A percentile compares a stretch with the other conserved stretches of the same genome.
Conservation (phyloP, 1,140 invertebrate genomes). For the Trichonephila inaurata region DNA sequence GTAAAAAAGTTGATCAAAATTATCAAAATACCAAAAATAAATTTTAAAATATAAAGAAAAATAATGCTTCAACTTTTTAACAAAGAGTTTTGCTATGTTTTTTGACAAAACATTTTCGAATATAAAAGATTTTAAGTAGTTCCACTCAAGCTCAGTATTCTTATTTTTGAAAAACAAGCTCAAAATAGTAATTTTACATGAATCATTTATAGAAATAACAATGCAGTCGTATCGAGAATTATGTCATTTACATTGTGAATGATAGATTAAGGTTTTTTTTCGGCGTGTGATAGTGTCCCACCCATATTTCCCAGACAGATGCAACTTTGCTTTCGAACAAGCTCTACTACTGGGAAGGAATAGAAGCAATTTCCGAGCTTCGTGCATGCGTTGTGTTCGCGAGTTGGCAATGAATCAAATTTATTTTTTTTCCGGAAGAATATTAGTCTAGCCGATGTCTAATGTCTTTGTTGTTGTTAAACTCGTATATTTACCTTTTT, state of each 20-base stretch:
- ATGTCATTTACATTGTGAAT: conserved; percentile 61
- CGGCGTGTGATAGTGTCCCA: neutral
- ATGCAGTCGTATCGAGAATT: conserved; percentile 4
- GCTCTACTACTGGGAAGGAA: neutral
- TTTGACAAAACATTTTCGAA: no score
- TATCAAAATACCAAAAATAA: no score
- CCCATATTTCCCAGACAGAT: conserved; percentile 16
- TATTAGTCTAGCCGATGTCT: neutral
- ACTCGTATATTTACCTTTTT: neutral
- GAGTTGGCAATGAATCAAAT: neutral
- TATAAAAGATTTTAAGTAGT: no score
- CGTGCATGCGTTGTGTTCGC: neutral
- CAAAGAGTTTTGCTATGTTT: no score
- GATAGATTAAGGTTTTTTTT: conserved; percentile 5
- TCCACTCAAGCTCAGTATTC: no score
- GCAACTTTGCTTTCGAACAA: conserved; percentile 5
- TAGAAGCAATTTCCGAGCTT: conserved; percentile 2
- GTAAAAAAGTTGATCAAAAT: no score
- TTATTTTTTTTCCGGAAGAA: neutral
- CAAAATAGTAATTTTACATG: neutral
- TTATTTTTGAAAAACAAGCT: no score
- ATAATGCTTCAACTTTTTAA: no score
- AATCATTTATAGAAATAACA: neutral
- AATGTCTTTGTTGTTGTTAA: neutral
- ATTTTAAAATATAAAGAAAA: no score